phyloP scores from a whole-genome alignment of 2,888 invertebrate species.

The Rhamphomyia laevipes region DNA sequence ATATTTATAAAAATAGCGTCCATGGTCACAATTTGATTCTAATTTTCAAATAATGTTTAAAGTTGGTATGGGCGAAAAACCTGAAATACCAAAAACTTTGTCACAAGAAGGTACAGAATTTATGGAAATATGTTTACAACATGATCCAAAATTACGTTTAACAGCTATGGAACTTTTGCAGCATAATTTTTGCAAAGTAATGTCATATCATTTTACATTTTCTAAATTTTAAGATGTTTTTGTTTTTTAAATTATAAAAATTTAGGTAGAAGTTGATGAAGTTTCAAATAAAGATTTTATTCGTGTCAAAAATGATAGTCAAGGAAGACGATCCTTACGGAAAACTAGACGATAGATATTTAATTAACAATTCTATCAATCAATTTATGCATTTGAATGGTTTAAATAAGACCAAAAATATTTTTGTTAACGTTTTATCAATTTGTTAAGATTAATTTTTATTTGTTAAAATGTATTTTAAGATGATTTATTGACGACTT shows the following conservation, averaged over 20 bases:
- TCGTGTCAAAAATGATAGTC: not conserved
- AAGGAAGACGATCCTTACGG: not conserved
- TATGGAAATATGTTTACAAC: slow-evolving; percentile 64
- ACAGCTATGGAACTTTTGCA: slow-evolving; percentile 57
- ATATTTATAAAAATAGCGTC: slow-evolving; percentile 48
- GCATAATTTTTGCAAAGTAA: slow-evolving; percentile 60
- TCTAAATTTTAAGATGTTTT: not conserved
- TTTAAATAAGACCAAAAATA: too few species aligned
- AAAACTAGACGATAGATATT: not conserved
- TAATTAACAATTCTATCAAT: not conserved
- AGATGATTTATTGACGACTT: too few species aligned
- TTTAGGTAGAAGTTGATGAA: slow-evolving; percentile 30
- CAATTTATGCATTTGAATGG: too few species aligned
- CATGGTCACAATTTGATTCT: slow-evolving; percentile 86
- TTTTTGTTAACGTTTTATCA: too few species aligned
- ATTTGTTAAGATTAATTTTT: too few species aligned
- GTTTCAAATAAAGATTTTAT: slow-evolving; percentile 23
- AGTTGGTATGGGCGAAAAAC: slow-evolving; percentile 85
- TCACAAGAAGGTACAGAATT: slow-evolving; percentile 77
- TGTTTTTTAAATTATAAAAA: not conserved
- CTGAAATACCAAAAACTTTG: slow-evolving; percentile 59
- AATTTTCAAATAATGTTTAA: slow-evolving; percentile 93
- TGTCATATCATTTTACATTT: not conserved
- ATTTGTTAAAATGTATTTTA: too few species aligned
- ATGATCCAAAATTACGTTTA: slow-evolving; percentile 63